A percentile compares a stretch with the other conserved stretches of the same genome.
Evolutionary conservation across 2,888 invertebrate genomes (phyloP).

Genomic region (Euzophera pinguis): DNA sequence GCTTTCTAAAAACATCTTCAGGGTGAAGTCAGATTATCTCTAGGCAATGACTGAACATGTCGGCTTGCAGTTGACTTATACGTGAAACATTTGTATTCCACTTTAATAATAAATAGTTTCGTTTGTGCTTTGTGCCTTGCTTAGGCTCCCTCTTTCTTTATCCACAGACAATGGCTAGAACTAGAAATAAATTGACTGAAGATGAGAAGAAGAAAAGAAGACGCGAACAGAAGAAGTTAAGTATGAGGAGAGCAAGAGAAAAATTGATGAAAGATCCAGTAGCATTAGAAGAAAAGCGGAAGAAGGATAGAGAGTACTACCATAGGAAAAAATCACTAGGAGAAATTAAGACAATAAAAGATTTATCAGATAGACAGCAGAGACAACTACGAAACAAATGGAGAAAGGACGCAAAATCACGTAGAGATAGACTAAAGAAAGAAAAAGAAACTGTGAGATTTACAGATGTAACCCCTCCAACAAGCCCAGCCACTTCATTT

Average conservation of each 20-base stretch:
- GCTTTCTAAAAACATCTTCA: no score
- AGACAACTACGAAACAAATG: neutral
- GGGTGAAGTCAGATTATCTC: no score
- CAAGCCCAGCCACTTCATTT: neutral
- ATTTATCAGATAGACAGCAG: neutral
- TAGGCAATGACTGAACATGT: no score
- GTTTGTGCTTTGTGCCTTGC: no score
- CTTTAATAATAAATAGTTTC: no score
- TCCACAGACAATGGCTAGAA: constrained; percentile 1
- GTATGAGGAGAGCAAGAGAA: neutral
- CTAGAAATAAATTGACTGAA: neutral
- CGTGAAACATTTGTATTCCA: no score
- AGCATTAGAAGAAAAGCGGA: constrained; percentile 2
- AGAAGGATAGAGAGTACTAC: neutral
- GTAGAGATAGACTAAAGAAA: neutral
- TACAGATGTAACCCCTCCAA: neutral
- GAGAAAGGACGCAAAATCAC: neutral
- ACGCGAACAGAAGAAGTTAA: constrained; percentile 4
- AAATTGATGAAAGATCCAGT: constrained; percentile 4
- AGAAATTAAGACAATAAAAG: constrained; percentile 1
- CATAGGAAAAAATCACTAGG: neutral
- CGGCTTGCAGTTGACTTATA: no score
- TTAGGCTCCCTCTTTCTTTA: no score
- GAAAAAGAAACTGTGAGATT: neutral
- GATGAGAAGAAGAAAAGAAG: constrained; percentile 1